Evolutionary conservation across 2,888 invertebrate genomes (phyloP).

Genomic region (Graphium colonna): DNA sequence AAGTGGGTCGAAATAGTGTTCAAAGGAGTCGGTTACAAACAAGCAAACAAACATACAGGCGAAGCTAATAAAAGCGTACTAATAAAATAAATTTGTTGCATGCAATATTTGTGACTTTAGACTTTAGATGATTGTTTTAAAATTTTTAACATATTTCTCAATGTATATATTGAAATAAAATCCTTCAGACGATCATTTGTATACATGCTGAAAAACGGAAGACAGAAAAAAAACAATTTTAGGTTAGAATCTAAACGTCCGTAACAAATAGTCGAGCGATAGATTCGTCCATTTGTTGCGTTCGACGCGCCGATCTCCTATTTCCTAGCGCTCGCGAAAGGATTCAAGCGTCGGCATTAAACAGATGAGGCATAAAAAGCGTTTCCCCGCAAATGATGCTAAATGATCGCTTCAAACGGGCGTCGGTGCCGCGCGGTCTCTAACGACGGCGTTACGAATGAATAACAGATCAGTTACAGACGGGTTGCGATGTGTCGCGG

Average conservation of each 20-base stretch:
- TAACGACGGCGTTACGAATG: conserved; percentile 37
- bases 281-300: conserved; percentile 14
- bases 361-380: conserved; percentile 70
- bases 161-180: too few species aligned
- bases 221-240: neutral
- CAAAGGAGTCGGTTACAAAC: too few species aligned
- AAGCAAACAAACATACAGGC: too few species aligned
- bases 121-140: too few species aligned
- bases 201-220: too few species aligned
- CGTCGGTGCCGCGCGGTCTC: conserved; percentile 35
- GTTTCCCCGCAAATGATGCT: conserved; percentile 68
- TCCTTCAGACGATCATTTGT: too few species aligned
- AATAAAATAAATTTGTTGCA: too few species aligned
- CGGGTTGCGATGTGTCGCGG: conserved; percentile 35
- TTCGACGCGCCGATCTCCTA: conserved; percentile 39
- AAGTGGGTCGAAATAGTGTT: too few species aligned
- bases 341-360: conserved; percentile 63
- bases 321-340: conserved; percentile 63
- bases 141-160: too few species aligned
- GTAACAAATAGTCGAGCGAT: neutral
- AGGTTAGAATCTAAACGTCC: neutral
- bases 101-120: too few species aligned
- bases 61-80: too few species aligned
- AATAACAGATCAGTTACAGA: conserved; percentile 42
- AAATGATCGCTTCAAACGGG: conserved; percentile 57